phyloP scores from a whole-genome alignment of 2,888 invertebrate genomes.

The Chrysotoxum bicinctum region DNA sequence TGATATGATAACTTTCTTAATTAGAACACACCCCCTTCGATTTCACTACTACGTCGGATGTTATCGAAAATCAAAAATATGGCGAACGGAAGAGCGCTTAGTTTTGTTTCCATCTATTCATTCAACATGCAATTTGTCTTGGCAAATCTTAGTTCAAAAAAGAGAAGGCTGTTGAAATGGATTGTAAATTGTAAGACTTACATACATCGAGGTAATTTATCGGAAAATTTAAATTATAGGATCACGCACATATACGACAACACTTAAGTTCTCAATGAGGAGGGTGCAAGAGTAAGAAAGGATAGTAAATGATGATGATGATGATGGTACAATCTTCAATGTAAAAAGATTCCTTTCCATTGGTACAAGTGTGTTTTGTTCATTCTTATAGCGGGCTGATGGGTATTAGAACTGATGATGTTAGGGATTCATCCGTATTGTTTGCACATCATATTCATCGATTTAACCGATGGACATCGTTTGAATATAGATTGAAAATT shows the following conservation, averaged over 20 bases:
- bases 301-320: not conserved
- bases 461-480: conserved; percentile 70
- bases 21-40: conserved; percentile 10
- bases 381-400: conserved; percentile 24
- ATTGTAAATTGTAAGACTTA: conserved; percentile 2
- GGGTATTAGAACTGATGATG: conserved; percentile 29
- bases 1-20: conserved; percentile 66
- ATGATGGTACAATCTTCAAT: conserved; percentile 11
- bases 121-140: not conserved
- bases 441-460: conserved; percentile 71
- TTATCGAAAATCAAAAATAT: conserved; percentile 60
- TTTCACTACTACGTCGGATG: conserved; percentile 31
- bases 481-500: conserved; percentile 72
- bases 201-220: conserved; percentile 63
- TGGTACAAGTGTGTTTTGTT: conserved; percentile 4
- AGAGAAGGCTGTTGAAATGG: not conserved
- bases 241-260: conserved; percentile 47
- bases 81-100: conserved; percentile 9
- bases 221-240: conserved; percentile 65
- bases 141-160: not conserved
- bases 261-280: not conserved
- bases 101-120: conserved; percentile 11
- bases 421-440: conserved; percentile 60
- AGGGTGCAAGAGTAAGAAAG: not conserved
- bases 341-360: not conserved